Conservation (phyloP, 2,888 invertebrate genomes). For the Rhodophaea formosa region DNA sequence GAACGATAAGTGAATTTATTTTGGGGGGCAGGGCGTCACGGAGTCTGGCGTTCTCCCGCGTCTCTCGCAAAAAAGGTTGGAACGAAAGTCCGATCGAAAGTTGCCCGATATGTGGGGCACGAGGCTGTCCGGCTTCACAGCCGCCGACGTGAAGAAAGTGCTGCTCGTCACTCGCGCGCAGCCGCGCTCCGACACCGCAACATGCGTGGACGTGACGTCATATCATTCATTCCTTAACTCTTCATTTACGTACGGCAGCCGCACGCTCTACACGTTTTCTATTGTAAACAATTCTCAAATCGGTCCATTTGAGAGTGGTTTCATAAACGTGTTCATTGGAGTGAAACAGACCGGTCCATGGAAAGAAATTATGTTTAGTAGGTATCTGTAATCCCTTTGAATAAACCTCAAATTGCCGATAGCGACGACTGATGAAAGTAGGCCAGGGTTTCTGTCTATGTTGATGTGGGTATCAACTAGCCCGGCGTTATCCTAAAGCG, state of each 20-base stretch:
- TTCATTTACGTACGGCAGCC: slow-evolving; percentile 6
- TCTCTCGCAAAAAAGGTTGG: slow-evolving; percentile 61
- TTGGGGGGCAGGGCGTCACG: slow-evolving; percentile 54
- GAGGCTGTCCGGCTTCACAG: slow-evolving; percentile 56
- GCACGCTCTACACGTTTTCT: slow-evolving; percentile 18
- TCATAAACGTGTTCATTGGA: slow-evolving; percentile 29
- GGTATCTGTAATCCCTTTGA: slow-evolving; percentile 31
- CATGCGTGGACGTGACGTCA: slow-evolving; percentile 39
- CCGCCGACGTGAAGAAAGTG: slow-evolving; percentile 57
- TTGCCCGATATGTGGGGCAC: slow-evolving; percentile 76
- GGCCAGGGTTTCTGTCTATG: slow-evolving; percentile 39
- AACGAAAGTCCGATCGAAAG: slow-evolving; percentile 80
- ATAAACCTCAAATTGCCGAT: slow-evolving; percentile 37
- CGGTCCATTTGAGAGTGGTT: slow-evolving; percentile 10
- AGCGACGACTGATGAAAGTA: slow-evolving; percentile 41
- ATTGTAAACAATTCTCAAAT: slow-evolving; percentile 11
- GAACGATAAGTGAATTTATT: slow-evolving; percentile 54
- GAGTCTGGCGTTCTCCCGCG: slow-evolving; percentile 59
- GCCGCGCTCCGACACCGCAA: slow-evolving; percentile 29
- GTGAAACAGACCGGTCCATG: slow-evolving; percentile 33
- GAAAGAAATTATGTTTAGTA: slow-evolving; percentile 31
- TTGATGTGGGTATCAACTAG: slow-evolving; percentile 20
- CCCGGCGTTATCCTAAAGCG: background rate
- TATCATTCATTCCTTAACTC: slow-evolving; percentile 30
- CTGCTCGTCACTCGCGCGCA: slow-evolving; percentile 32